Conservation (phyloP, 2,797 vertebrate genomes). For the Gymnocypris eckloni region DNA sequence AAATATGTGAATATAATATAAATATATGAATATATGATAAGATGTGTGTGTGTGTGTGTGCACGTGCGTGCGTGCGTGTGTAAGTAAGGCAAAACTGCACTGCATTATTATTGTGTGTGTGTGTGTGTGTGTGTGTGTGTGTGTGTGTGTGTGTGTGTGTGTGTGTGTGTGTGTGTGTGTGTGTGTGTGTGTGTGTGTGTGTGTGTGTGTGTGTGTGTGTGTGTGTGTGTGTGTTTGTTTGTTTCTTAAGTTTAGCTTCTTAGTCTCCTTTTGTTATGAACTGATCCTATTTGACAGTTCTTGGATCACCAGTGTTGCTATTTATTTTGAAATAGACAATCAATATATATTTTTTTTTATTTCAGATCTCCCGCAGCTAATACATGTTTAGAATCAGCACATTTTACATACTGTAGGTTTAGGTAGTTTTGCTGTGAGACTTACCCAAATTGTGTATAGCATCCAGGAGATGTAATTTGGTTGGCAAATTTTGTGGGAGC, state of each 20-base stretch:
- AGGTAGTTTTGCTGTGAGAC: neutral
- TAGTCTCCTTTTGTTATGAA: neutral
- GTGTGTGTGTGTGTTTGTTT: neutral
- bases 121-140: too few species aligned
- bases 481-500: neutral
- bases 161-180: neutral
- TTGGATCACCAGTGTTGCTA: neutral
- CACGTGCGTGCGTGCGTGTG: too few species aligned
- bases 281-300: neutral
- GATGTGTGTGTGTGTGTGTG: too few species aligned
- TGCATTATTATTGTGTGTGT: too few species aligned
- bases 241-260: neutral
- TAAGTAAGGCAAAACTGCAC: too few species aligned
- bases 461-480: neutral
- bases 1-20: too few species aligned
- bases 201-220: too few species aligned
- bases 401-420: neutral
- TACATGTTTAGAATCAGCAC: slow-evolving; percentile 1
- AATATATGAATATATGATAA: too few species aligned
- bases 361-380: neutral
- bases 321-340: neutral
- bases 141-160: neutral
- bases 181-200: too few species aligned
- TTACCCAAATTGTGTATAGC: neutral
- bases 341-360: neutral